Evolutionary conservation across 1,140 invertebrate species (phyloP).

Genomic region (Zaprionus ghesquierei): DNA sequence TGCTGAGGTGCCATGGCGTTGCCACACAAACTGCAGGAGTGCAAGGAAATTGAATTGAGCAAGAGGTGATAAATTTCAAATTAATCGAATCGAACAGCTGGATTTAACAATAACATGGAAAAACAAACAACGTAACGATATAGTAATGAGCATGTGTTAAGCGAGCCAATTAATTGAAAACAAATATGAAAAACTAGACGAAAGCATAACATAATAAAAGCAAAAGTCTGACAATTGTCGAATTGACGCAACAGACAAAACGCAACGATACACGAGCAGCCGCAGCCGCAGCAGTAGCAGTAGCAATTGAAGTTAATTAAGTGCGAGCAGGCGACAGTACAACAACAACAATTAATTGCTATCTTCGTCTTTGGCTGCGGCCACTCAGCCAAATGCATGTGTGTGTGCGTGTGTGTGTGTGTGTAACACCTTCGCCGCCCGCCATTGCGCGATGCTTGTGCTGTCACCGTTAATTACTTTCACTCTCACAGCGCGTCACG

Average conservation of each 20-base stretch:
- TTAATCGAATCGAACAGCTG: slow-evolving; percentile 50
- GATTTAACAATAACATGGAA: slow-evolving; percentile 17
- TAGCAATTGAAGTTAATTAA: slow-evolving; percentile 75
- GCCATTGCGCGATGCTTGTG: not conserved
- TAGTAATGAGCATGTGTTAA: slow-evolving; percentile 45
- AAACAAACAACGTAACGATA: slow-evolving; percentile 30
- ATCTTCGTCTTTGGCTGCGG: slow-evolving; percentile 7
- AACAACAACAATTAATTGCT: slow-evolving; percentile 56
- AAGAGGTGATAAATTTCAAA: slow-evolving; percentile 23
- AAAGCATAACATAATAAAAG: slow-evolving; percentile 19
- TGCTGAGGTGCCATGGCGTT: not conserved
- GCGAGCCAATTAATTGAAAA: slow-evolving; percentile 49
- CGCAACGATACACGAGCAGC: too few relatives aligned
- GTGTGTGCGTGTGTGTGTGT: not conserved
- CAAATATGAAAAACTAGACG: slow-evolving; percentile 25
- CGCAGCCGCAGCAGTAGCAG: slow-evolving; percentile 11
- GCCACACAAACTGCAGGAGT: not conserved
- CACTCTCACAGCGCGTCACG: slow-evolving; percentile 53
- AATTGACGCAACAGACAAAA: slow-evolving; percentile 63
- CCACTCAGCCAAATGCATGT: slow-evolving; percentile 27
- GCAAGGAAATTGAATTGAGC: not conserved
- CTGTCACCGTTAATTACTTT: slow-evolving; percentile 65
- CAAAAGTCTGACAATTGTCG: slow-evolving; percentile 68
- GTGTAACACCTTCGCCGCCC: not conserved
- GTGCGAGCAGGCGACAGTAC: slow-evolving; percentile 35